Evolutionary conservation across 1,140 invertebrate genomes (phyloP).

Genomic region (Ceratoteleas bidentatus): DNA sequence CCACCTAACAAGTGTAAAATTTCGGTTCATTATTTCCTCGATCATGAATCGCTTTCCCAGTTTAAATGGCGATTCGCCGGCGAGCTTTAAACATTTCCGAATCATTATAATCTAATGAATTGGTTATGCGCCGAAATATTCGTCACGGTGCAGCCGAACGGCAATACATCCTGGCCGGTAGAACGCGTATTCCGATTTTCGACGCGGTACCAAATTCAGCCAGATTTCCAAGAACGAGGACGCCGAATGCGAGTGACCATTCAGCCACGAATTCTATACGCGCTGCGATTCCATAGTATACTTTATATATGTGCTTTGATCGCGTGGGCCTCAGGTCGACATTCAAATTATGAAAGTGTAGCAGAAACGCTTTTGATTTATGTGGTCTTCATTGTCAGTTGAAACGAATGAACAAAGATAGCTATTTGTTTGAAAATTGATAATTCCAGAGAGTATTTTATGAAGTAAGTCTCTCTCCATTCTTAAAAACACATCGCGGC

Average conservation of each 20-base stretch:
- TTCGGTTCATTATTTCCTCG: conserved; percentile 7
- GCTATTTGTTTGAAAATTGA: no score
- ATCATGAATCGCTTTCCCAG: conserved; percentile 20
- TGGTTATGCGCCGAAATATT: conserved; percentile 41
- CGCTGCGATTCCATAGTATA: conserved; percentile 24
- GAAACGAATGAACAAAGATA: no score
- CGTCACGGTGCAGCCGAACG: conserved; percentile 39
- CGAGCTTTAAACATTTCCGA: conserved; percentile 40
- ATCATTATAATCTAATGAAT: conserved; percentile 59
- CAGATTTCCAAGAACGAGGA: conserved; percentile 38
- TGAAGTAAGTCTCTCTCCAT: no score
- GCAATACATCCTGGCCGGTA: conserved; percentile 16
- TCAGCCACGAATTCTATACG: conserved; percentile 19
- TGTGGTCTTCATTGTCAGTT: no score
- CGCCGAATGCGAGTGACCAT: conserved; percentile 28
- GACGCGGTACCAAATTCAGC: conserved; percentile 12
- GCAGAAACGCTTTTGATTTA: no score
- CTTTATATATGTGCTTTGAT: conserved; percentile 18
- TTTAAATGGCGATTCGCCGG: conserved; percentile 31
- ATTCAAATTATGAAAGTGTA: no score
- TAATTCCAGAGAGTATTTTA: no score
- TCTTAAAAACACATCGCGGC: no score
- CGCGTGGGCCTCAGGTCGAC: not conserved
- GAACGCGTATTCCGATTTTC: conserved; percentile 50
- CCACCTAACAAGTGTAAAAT: conserved; percentile 27